Evolutionary conservation across 2,888 invertebrate genomes (phyloP).

Genomic region (Melinaea marsaeus): DNA sequence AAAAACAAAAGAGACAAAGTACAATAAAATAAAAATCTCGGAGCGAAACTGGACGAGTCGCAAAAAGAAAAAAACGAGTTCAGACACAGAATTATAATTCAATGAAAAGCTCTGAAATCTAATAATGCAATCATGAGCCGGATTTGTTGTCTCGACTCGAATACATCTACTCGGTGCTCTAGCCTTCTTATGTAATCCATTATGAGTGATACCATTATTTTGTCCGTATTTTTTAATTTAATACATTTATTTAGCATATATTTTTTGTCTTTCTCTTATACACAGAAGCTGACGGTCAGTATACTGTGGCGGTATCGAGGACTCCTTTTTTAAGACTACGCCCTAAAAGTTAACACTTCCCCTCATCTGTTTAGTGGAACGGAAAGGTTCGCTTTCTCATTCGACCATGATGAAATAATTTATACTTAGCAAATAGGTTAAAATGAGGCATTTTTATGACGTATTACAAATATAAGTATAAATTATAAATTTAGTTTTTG

Average conservation of each 20-base stretch:
- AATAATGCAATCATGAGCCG: constrained; percentile 54
- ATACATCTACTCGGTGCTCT: constrained; percentile 24
- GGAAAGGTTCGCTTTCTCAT: too few relatives aligned
- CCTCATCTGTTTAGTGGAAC: too few relatives aligned
- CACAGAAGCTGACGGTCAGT: background rate
- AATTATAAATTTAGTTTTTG: too few relatives aligned
- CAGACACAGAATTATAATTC: constrained; percentile 43
- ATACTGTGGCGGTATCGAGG: too few relatives aligned
- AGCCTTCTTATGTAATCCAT: background rate
- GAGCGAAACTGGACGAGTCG: constrained; percentile 25
- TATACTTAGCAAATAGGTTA: too few relatives aligned
- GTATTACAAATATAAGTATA: too few relatives aligned
- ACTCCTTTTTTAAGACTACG: too few relatives aligned
- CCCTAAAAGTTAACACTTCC: too few relatives aligned
- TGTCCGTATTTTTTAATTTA: background rate
- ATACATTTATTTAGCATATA: background rate
- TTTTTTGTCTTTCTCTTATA: background rate
- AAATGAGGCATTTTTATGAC: too few relatives aligned
- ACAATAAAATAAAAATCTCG: constrained; percentile 9
- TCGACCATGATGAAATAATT: too few relatives aligned
- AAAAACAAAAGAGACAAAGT: background rate
- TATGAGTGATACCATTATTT: background rate
- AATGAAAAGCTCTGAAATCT: constrained; percentile 52
- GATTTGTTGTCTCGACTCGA: constrained; percentile 41
- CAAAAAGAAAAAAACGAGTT: constrained; percentile 34